Conservation (phyloP, 2,113 vertebrate species). For the Platysternon megacephalum region DNA sequence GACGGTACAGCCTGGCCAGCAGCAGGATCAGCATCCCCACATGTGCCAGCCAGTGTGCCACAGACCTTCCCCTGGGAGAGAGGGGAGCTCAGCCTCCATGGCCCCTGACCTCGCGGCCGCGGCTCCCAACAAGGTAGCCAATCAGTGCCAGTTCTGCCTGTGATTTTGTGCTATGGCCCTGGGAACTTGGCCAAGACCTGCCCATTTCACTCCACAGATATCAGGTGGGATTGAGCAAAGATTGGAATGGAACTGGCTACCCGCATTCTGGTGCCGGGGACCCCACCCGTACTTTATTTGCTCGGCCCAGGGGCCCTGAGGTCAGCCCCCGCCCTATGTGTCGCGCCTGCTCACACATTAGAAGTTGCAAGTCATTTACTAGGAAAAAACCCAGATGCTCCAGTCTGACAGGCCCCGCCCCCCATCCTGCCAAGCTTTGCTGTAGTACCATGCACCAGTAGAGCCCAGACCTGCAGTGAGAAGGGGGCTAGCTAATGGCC, state of each 20-base stretch:
- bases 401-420: background rate
- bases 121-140: background rate
- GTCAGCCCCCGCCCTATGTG: background rate
- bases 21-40: background rate
- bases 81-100: background rate
- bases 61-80: background rate
- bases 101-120: background rate
- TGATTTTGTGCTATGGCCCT: background rate
- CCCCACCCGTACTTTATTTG: background rate
- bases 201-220: background rate
- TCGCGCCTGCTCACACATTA: background rate
- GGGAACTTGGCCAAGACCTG: background rate
- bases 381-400: background rate
- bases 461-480: background rate
- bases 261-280: background rate
- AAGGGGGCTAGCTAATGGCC: background rate
- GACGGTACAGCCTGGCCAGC: background rate
- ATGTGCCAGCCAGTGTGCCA: background rate
- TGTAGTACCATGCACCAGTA: conserved; percentile 54
- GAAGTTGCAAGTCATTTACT: background rate
- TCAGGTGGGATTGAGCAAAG: background rate
- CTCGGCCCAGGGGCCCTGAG: background rate
- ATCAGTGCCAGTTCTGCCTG: background rate
- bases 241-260: background rate
- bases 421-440: background rate